Evolutionary conservation across 2,888 invertebrate genomes (phyloP).

Genomic region (Thecophora atra): DNA sequence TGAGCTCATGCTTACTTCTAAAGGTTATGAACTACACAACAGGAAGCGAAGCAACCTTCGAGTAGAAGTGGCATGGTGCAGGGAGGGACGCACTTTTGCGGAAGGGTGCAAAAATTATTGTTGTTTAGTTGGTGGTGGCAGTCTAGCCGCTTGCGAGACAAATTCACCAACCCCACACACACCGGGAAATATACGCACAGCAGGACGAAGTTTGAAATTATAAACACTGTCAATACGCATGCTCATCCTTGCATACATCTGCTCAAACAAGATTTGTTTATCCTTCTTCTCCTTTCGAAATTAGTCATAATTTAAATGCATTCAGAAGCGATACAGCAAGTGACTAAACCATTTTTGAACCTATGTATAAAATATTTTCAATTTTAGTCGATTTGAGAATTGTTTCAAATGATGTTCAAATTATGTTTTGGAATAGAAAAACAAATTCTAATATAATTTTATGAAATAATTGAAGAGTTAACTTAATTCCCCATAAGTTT

Average conservation of each 20-base stretch:
- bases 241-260: not conserved
- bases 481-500: too few species aligned
- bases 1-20: too few species aligned
- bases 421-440: conserved; percentile 6
- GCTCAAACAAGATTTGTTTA: not conserved
- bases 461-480: too few species aligned
- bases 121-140: not conserved
- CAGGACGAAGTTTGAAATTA: conserved; percentile 18
- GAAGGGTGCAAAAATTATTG: conserved; percentile 5
- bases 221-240: conserved; percentile 7
- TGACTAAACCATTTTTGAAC: not conserved
- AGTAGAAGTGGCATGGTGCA: too few species aligned
- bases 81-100: too few species aligned
- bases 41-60: too few species aligned
- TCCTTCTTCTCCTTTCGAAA: conserved; percentile 6
- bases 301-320: conserved; percentile 14
- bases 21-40: too few species aligned
- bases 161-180: too few species aligned
- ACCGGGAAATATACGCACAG: not conserved
- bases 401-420: conserved; percentile 18
- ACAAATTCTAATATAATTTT: too few species aligned
- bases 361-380: not conserved
- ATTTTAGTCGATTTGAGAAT: conserved; percentile 19
- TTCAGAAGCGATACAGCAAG: not conserved
- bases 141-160: not conserved